Evolutionary conservation across 1,140 invertebrate genomes (phyloP).

Genomic region (Popillia japonica): DNA sequence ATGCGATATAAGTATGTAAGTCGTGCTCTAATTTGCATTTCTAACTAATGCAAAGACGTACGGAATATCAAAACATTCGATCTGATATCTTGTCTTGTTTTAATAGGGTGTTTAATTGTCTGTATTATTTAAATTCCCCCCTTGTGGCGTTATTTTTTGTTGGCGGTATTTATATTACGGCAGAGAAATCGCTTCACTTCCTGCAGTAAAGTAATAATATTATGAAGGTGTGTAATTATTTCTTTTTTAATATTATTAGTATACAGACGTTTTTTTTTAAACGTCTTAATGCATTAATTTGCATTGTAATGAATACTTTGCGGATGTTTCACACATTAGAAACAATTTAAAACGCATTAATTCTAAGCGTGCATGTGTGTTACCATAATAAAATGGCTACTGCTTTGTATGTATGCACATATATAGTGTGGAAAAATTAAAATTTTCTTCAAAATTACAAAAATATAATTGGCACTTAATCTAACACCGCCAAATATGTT

Average conservation of each 20-base stretch:
- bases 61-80: constrained; percentile 49
- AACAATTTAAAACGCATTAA: neutral
- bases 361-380: neutral
- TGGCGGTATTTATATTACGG: constrained; percentile 35
- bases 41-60: constrained; percentile 41
- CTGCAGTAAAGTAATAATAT: constrained; percentile 44
- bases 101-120: constrained; percentile 54
- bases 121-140: constrained; percentile 51
- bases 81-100: constrained; percentile 45
- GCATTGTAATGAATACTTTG: neutral
- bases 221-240: constrained; percentile 48
- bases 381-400: no score
- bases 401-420: no score
- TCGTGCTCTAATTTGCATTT: constrained; percentile 47
- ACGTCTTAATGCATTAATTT: constrained; percentile 39
- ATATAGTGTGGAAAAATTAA: no score
- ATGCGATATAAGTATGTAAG: neutral
- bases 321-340: neutral
- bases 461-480: no score
- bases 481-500: no score
- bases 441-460: no score
- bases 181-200: constrained; percentile 51
- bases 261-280: constrained; percentile 44
- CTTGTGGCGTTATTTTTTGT: neutral
- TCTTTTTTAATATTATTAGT: constrained; percentile 42